Conservation (phyloP, 2,113 vertebrate species). For the Xyliphius kryptos region DNA sequence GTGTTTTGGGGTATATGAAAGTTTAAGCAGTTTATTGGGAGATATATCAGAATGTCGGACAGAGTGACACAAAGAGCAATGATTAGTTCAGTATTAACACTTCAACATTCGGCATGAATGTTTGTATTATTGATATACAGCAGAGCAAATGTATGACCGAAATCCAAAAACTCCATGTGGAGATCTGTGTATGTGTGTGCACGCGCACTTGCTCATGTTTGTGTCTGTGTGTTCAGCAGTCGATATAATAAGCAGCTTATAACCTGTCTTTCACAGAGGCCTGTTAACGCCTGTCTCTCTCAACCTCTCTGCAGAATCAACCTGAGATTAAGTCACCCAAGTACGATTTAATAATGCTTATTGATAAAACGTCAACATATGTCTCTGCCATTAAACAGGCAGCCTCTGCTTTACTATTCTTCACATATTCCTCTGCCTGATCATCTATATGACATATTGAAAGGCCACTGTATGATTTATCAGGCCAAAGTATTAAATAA, state of each 20-base stretch:
- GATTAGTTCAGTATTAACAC: background rate
- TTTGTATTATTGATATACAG: too few species aligned
- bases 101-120: background rate
- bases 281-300: conserved; percentile 58
- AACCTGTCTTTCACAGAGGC: conserved; percentile 85
- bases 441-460: conserved; percentile 43
- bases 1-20: conserved; percentile 41
- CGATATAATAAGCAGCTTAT: conserved; percentile 99
- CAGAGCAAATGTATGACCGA: too few species aligned
- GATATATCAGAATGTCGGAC: conserved; percentile 17
- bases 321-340: conserved; percentile 70
- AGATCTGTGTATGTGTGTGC: conserved; percentile 45
- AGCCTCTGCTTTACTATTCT: conserved; percentile 39
- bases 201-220: conserved; percentile 1
- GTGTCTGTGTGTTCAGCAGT: conserved; percentile 64
- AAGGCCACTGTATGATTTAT: conserved; percentile 36
- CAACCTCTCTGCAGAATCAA: conserved; percentile 48
- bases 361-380: conserved; percentile 79
- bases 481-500: conserved; percentile 27
- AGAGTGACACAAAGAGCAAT: background rate
- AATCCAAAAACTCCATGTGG: conserved; percentile 18
- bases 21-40: conserved; percentile 31
- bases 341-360: conserved; percentile 76
- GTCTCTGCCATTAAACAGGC: conserved; percentile 61
- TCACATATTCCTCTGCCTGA: conserved; percentile 26